Base-by-base conservation (phyloP, 2,797 vertebrate genomes). In the Avahi laniger region DNA sequence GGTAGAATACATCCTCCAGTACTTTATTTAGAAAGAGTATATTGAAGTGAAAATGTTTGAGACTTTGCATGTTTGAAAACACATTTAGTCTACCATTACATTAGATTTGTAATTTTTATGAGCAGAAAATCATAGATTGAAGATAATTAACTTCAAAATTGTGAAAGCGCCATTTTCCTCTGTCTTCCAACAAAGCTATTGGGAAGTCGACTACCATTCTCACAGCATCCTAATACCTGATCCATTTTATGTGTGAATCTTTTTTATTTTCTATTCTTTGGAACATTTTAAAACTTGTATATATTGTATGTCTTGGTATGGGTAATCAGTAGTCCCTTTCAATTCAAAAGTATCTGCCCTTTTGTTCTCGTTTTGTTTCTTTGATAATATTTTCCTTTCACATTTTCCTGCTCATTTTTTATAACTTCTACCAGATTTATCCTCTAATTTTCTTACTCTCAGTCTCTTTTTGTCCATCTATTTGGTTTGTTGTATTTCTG, bases 341-440 rank as follows among this genome's bases (percentile, higher is more conserved):
- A 38, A 57, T 41, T 15, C 63, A 18, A 61, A 92, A 33, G 83
- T 67, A 59, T 78, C 88, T 89, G 1, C 4, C n/a, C 12, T 80
- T 65, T 79, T 20, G 9, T 67, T 81, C 18, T 61, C 52, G 4
- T 76, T 89, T 84, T 65, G 17, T 50, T 76, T 78, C 35, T 72
- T 61, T 33, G 33, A 41, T 41, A 35, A 35, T 57, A 72, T 57
- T 63, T 57, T 80, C 54, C 57, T 76, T 96, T 84, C 24, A 52
- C 65, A 48, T 59, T 52, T 89, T 67, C 88, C 69, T 48, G 8
- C 5, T 22, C 4, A 22, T 28, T 88, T 89, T 89, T 65, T 82
- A 69, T 48, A 82, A 61, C 79, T 93, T 78, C n/a, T 92, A n/a
- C 83, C 33, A 76, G 22, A 43, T 63, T 92, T 75, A 86, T 72